Percentiles rank a stretch among this genome's conserved stretches.
phyloP scores from a whole-genome alignment of 2,888 invertebrate genomes.

The Acrocyrtus sp. region DNA sequence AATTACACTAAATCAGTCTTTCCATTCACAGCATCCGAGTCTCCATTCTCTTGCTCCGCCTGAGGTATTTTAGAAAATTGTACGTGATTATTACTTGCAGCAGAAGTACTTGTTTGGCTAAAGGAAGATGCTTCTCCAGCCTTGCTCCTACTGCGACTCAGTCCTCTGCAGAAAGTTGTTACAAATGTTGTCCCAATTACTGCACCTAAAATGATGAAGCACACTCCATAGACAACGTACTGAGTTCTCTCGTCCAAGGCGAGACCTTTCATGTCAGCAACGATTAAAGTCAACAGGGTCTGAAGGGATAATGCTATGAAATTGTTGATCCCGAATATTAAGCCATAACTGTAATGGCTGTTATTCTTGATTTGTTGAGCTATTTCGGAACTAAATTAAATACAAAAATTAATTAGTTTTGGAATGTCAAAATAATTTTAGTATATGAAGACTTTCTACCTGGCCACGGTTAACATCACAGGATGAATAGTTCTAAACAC shows the following conservation, averaged over 20 bases:
- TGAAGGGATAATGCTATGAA: constrained; percentile 82
- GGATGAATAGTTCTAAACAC: constrained; percentile 51
- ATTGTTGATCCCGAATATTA: constrained; percentile 91
- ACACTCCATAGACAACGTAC: constrained; percentile 67
- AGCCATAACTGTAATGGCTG: constrained; percentile 86
- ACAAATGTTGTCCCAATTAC: constrained; percentile 15
- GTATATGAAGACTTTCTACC: constrained; percentile 17
- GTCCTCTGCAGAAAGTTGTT: too few species aligned
- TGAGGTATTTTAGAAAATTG: too few species aligned
- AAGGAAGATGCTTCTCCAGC: too few species aligned
- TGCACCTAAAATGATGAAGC: constrained; percentile 30
- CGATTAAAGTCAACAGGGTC: constrained; percentile 77
- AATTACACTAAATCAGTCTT: too few species aligned
- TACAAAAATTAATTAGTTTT: not conserved
- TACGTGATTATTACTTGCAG: too few species aligned
- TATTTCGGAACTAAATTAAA: constrained; percentile 78
- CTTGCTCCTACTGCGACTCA: too few species aligned
- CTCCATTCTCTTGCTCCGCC: too few species aligned
- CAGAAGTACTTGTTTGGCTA: too few species aligned
- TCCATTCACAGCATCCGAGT: too few species aligned
- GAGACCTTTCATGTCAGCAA: constrained; percentile 68
- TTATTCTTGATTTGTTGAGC: constrained; percentile 83
- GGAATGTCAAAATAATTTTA: not conserved
- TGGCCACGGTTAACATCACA: constrained; percentile 53
- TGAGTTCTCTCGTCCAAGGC: constrained; percentile 68